Percentiles rank a stretch among this genome's conserved stretches.
Evolutionary conservation across 2,888 invertebrate species (phyloP).

Genomic region (Pseudoips prasinana): DNA sequence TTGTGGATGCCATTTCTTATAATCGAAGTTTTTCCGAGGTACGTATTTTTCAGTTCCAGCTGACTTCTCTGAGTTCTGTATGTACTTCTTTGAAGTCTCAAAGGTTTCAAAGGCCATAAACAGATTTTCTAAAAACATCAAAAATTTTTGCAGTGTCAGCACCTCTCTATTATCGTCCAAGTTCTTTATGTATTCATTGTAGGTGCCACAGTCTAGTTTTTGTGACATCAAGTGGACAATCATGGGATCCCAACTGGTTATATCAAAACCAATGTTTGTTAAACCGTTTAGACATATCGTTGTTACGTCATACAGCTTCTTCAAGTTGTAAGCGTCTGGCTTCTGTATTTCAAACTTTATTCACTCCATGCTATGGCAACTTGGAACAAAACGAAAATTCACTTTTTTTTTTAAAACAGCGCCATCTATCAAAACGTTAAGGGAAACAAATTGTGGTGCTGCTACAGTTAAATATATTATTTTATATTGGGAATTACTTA

Average conservation of each 20-base stretch:
- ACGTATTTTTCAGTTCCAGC: neutral
- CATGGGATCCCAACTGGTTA: conserved; percentile 3
- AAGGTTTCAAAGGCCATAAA: conserved; percentile 5
- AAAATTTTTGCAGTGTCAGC: conserved; percentile 2
- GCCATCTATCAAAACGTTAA: too few relatives aligned
- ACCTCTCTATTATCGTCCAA: conserved; percentile 5
- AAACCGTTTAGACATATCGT: conserved; percentile 6
- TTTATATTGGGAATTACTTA: too few relatives aligned
- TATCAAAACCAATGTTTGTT: conserved; percentile 3
- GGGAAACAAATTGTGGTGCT: too few relatives aligned
- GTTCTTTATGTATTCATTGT: conserved; percentile 3
- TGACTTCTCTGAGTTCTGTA: neutral
- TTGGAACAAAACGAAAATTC: too few relatives aligned
- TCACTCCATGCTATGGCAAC: too few relatives aligned
- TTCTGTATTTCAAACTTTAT: too few relatives aligned
- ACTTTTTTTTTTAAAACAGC: too few relatives aligned
- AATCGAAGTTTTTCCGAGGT: neutral
- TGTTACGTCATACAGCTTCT: conserved; percentile 5
- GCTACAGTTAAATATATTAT: too few relatives aligned
- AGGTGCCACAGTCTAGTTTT: conserved; percentile 6
- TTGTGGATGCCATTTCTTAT: neutral
- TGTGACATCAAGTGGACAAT: conserved; percentile 7
- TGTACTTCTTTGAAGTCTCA: neutral
- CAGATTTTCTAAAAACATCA: conserved; percentile 3
- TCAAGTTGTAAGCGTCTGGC: conserved; percentile 2